phyloP scores from a whole-genome alignment of 2,113 vertebrate species.

The Danionella cerebrum region DNA sequence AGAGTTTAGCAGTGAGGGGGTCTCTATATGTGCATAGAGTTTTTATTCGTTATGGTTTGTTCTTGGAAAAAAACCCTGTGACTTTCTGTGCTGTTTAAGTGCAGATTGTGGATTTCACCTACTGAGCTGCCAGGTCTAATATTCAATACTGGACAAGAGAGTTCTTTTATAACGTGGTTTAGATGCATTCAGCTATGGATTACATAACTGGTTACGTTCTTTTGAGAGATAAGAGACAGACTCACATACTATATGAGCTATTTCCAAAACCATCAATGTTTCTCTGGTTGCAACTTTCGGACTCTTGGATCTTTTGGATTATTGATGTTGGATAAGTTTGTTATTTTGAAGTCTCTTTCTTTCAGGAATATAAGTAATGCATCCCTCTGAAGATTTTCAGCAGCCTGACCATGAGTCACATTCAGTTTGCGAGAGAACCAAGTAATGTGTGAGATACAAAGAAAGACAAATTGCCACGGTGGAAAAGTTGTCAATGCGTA shows the following conservation, averaged over 20 bases:
- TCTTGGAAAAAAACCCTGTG: neutral
- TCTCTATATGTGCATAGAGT: neutral
- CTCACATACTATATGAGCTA: neutral
- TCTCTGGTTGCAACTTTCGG: neutral
- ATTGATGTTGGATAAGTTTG: neutral
- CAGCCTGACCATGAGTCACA: too few relatives aligned
- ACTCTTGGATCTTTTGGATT: neutral
- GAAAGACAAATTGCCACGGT: too few relatives aligned
- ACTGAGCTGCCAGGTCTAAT: constrained; percentile 1
- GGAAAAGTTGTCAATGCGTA: too few relatives aligned
- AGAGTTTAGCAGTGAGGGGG: neutral
- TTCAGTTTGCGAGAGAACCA: too few relatives aligned
- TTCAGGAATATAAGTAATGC: neutral
- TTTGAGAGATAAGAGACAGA: neutral
- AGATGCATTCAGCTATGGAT: neutral
- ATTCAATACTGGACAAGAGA: neutral
- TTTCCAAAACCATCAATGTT: neutral
- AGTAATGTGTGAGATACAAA: too few relatives aligned
- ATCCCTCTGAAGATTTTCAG: neutral
- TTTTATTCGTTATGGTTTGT: neutral
- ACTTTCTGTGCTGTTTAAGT: constrained; percentile 6
- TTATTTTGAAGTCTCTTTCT: neutral
- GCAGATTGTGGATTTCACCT: neutral
- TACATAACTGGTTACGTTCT: neutral
- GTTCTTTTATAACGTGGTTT: neutral